These are phyloP conservation scores for Arctocebus calabarensis DNA, from an alignment of 2,797 vertebrate genomes.

Conservation along the genomic window DNA sequence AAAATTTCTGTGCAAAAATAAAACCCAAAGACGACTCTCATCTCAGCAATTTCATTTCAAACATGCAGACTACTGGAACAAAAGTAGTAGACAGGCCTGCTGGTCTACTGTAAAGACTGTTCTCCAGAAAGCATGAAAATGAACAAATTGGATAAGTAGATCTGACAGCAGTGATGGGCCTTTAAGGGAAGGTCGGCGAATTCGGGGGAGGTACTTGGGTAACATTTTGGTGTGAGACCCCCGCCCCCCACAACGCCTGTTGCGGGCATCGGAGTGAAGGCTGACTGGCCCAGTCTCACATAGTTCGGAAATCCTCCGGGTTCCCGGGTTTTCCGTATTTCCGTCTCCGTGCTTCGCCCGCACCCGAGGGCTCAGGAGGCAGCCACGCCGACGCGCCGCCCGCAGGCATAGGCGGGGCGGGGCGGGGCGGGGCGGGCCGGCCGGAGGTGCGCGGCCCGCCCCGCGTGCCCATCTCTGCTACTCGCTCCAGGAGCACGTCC, in stretches of 20 bases:
- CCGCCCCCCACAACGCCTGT: slow-evolving; percentile 7
- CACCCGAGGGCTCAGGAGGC: not conserved
- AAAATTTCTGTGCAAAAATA: slow-evolving; percentile 11
- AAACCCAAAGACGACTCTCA: slow-evolving; percentile 10
- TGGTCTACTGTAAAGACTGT: not conserved
- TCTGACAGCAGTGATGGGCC: not conserved
- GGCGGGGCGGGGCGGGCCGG: not conserved
- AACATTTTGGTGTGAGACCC: not conserved
- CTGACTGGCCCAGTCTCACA: not conserved
- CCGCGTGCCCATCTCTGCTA: accelerated
- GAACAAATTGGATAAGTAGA: not conserved
- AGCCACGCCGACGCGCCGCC: not conserved
- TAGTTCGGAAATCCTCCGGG: not conserved
- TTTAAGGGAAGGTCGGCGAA: slow-evolving; percentile 39
- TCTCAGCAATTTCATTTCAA: slow-evolving; percentile 35
- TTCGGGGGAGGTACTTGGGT: not conserved
- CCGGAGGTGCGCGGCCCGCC: not conserved
- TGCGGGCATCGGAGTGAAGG: not conserved
- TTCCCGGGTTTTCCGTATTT: not conserved
- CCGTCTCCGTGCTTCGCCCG: not conserved
- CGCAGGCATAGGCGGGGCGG: not conserved
- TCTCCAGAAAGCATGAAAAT: not conserved
- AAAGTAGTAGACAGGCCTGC: slow-evolving; percentile 25
- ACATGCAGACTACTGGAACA: not conserved
- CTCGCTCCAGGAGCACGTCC: not conserved